Percentiles rank a stretch among this genome's conserved stretches.
phyloP scores from a whole-genome alignment of 2,797 vertebrate species.

The Cichlasoma orientale region DNA sequence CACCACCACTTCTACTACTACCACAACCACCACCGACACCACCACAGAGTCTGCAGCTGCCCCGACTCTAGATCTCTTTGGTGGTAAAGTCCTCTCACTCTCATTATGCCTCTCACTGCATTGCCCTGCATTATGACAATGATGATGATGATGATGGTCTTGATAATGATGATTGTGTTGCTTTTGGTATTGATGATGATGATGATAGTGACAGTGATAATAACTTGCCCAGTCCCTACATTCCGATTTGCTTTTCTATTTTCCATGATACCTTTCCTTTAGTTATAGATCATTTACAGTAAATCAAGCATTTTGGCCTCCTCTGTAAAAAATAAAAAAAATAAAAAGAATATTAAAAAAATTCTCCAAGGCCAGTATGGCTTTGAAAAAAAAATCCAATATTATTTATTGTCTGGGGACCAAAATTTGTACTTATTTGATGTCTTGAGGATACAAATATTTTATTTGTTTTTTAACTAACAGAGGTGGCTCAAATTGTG shows the following conservation, averaged over 20 bases:
- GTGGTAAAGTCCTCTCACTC: conserved; percentile 89
- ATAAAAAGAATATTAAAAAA: background rate
- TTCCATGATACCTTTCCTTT: conserved; percentile 47
- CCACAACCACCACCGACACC: conserved; percentile 77
- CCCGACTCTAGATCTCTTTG: conserved; percentile 98
- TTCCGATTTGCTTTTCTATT: conserved; percentile 63
- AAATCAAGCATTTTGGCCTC: conserved; percentile 70
- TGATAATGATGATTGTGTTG: conserved; percentile 32
- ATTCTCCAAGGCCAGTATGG: background rate
- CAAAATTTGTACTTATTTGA: background rate
- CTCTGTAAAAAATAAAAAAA: conserved; percentile 30
- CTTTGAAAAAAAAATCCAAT: background rate
- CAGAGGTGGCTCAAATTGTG: conserved; percentile 66
- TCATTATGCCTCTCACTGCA: conserved; percentile 70
- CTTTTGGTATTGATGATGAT: conserved; percentile 37
- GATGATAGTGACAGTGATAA: conserved; percentile 23
- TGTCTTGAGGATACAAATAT: background rate
- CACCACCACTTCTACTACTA: conserved; percentile 78
- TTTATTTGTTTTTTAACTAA: background rate
- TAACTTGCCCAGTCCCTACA: conserved; percentile 63
- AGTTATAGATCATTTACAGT: conserved; percentile 33
- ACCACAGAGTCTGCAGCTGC: conserved; percentile 79
- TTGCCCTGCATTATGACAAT: conserved; percentile 67
- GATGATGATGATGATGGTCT: conserved; percentile 36
- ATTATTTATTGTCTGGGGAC: background rate